A percentile compares a stretch with the other conserved stretches of the same genome.
These are phyloP conservation scores for Chesias legatella DNA, from an alignment of 2,888 invertebrate genomes.

Conservation along the genomic window DNA sequence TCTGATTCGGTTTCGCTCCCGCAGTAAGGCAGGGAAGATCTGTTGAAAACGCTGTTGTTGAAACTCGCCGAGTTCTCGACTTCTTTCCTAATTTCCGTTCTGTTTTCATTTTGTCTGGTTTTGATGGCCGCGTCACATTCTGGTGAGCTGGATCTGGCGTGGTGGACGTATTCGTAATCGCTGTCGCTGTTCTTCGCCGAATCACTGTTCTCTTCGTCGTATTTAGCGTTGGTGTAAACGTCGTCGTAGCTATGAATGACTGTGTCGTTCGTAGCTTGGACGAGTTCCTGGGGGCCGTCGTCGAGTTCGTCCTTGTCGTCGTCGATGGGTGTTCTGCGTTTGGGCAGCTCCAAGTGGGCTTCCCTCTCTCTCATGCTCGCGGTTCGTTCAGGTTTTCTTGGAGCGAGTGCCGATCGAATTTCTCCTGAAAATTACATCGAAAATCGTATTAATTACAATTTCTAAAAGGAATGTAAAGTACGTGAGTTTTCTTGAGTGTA, in stretches of 20 bases:
- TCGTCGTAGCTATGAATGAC: conserved; percentile 75
- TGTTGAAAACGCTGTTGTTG: conserved; percentile 79
- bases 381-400: conserved; percentile 91
- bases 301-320: conserved; percentile 78
- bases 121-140: conserved; percentile 83
- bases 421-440: conserved; percentile 81
- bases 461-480: no score
- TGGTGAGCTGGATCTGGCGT: conserved; percentile 84
- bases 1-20: conserved; percentile 92
- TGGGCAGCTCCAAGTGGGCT: conserved; percentile 82
- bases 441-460: conserved; percentile 19
- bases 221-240: conserved; percentile 70
- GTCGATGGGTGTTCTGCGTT: conserved; percentile 69
- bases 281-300: conserved; percentile 65
- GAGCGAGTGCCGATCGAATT: conserved; percentile 89
- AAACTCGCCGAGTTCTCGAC: conserved; percentile 72
- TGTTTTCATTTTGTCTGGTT: conserved; percentile 53
- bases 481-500: no score
- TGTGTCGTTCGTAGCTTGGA: conserved; percentile 70
- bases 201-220: conserved; percentile 68
- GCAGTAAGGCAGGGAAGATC: conserved; percentile 89
- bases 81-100: conserved; percentile 56
- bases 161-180: conserved; percentile 83
- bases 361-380: conserved; percentile 92
- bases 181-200: conserved; percentile 80